Evolutionary conservation across 2,888 invertebrate genomes (phyloP), one percentile per base, ranked within the genome.

Genomic region (Gortyna flavago): DNA sequence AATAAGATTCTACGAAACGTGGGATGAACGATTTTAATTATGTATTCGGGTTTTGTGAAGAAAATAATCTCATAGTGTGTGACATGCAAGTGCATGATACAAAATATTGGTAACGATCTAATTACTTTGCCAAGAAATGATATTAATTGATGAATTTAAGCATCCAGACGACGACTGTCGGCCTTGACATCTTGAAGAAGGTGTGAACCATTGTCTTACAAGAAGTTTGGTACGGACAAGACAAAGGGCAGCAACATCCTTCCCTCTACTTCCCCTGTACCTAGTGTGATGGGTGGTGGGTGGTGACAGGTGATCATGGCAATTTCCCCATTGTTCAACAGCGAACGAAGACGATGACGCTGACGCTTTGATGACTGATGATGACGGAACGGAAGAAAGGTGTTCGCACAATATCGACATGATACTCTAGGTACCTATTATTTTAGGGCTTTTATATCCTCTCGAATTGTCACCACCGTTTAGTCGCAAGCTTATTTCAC

Each of bases 1-100:
- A 68, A 64, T 29, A 67, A 70, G 44, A 25, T 51, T 68, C 59
- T n/a, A 35, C 57, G 29, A 57, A 70, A 78, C 75, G 59, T 85
- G 35, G 35, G 25, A 29, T 70, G 57, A 72, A 75, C 3, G 54
- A 21, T 32, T 85, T 76, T 66, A 70, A 71, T 76, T 67, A 59
- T 25, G 32, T 21, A 35, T 25, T 2, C n/a, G n/a, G 38, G 16
- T 25, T 54, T 32, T 62, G 11, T 48, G 57, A 48, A 59, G 68
- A 38, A 59, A 59, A 51, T 70, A 1, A n/a, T 59, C 18, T 18
- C 32, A 29, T 18, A 25, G 5, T n/a, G 7, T 29, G 21, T 29
- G 32, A 35, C 9, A 11, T 62, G 41, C 4, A 18, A 57, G n/a
- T 41, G 0, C 5, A 68, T 41, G 25, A 48, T 61, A 38, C 38